Percentiles rank a stretch among this genome's conserved stretches.
These are phyloP conservation scores for Cylindroiulus punctatus DNA, from an alignment of 2,888 invertebrate species.

Conservation along the genomic window DNA sequence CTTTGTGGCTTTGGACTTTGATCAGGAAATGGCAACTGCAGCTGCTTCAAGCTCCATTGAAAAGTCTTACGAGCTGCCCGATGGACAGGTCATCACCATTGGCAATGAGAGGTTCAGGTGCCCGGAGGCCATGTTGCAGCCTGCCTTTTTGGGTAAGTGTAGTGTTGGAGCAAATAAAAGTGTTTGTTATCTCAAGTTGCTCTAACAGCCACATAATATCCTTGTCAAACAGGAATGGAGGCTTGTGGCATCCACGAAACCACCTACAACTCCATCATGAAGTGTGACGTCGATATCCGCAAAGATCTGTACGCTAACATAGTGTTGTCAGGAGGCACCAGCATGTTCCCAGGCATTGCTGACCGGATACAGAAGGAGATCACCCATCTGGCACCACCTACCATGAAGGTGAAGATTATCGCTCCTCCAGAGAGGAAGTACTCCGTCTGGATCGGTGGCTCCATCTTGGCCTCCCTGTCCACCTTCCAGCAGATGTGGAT, in stretches of 20 bases:
- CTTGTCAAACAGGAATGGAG: constrained; percentile 73
- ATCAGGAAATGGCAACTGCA: constrained; percentile 95
- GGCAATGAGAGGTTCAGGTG: constrained; percentile 89
- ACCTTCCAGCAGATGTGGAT: constrained; percentile 96
- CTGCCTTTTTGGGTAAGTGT: constrained; percentile 80
- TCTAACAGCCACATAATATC: background rate
- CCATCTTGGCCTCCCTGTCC: constrained; percentile 90
- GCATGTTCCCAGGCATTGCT: constrained; percentile 97
- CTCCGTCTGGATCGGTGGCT: constrained; percentile 98
- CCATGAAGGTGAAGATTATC: constrained; percentile 78
- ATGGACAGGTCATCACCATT: constrained; percentile 89
- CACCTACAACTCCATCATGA: constrained; percentile 93
- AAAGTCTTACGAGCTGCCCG: constrained; percentile 92
- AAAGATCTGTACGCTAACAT: constrained; percentile 66
- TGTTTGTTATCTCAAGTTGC: background rate
- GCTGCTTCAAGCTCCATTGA: constrained; percentile 89
- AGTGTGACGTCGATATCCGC: constrained; percentile 92
- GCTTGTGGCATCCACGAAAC: constrained; percentile 90
- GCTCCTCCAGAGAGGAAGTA: constrained; percentile 96
- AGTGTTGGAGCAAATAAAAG: background rate
- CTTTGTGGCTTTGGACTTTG: constrained; percentile 93
- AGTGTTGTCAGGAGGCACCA: constrained; percentile 83
- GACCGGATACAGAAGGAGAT: constrained; percentile 98
- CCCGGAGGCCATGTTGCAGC: constrained; percentile 90
- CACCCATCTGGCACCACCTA: constrained; percentile 78